Evolutionary conservation across 2,797 vertebrate species (phyloP).

Genomic region (Trichosurus vulpecula): DNA sequence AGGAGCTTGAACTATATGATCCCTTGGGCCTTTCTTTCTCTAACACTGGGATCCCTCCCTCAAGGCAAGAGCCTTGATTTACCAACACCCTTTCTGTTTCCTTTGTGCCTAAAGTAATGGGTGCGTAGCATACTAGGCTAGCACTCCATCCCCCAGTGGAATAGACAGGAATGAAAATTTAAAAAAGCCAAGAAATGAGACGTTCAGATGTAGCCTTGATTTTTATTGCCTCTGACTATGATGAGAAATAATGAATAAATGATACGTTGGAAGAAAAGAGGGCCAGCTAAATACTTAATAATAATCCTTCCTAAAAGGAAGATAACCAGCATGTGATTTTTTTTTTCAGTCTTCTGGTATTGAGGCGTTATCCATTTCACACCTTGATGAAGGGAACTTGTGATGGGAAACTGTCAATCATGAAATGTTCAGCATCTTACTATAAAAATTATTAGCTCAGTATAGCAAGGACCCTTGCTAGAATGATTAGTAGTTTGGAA

Average conservation of each 20-base stretch:
- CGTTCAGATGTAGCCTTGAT: background rate
- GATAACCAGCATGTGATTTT: constrained; percentile 5
- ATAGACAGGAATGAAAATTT: background rate
- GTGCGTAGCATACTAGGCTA: background rate
- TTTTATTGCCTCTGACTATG: constrained; percentile 34
- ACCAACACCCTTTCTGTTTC: background rate
- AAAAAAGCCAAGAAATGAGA: background rate
- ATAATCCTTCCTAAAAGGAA: constrained; percentile 4
- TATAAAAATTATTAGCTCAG: constrained; percentile 60
- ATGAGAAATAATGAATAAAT: constrained; percentile 33
- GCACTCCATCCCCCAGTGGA: background rate
- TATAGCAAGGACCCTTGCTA: constrained; percentile 13
- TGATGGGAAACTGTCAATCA: background rate
- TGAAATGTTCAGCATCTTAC: constrained; percentile 1
- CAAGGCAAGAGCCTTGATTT: background rate
- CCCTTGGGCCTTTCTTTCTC: background rate
- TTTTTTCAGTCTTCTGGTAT: background rate
- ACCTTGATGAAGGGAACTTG: background rate
- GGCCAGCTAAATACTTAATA: background rate
- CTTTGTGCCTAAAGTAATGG: background rate
- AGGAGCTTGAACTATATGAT: background rate
- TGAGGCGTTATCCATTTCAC: constrained; percentile 16
- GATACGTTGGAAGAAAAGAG: constrained; percentile 31
- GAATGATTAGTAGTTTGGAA: constrained; percentile 56
- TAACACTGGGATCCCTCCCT: background rate